Evolutionary conservation across 2,113 vertebrate genomes (phyloP).

Genomic region (Ciconia maguari): DNA sequence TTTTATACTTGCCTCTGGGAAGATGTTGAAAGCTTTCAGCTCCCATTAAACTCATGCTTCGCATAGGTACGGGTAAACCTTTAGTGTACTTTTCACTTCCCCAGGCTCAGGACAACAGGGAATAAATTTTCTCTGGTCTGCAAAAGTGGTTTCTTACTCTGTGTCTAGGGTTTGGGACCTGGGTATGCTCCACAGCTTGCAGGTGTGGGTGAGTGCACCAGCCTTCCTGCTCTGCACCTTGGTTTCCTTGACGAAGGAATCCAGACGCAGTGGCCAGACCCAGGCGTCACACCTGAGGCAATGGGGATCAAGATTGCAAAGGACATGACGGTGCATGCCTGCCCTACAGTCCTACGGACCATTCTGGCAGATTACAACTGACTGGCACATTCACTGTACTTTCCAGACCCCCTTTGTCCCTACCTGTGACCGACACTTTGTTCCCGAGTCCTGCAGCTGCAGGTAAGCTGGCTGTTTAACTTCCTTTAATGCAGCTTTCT

Average conservation of each 20-base stretch:
- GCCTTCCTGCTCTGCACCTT: background rate
- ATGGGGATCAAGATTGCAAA: background rate
- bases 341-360: background rate
- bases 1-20: conserved; percentile 56
- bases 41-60: conserved; percentile 53
- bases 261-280: background rate
- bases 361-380: background rate
- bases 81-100: conserved; percentile 39
- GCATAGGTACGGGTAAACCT: conserved; percentile 14
- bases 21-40: conserved; percentile 46
- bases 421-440: rapidly evolving
- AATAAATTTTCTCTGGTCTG: background rate
- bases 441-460: background rate
- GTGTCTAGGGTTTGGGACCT: background rate
- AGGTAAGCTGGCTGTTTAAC: background rate
- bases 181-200: background rate
- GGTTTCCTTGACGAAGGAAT: background rate
- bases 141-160: background rate
- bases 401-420: background rate
- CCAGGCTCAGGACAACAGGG: background rate
- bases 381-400: background rate
- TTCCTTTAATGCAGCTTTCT: background rate
- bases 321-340: background rate
- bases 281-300: background rate
- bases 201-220: background rate